phyloP scores from a whole-genome alignment of 2,113 vertebrate species.

The Campylomormyrus numenius region DNA sequence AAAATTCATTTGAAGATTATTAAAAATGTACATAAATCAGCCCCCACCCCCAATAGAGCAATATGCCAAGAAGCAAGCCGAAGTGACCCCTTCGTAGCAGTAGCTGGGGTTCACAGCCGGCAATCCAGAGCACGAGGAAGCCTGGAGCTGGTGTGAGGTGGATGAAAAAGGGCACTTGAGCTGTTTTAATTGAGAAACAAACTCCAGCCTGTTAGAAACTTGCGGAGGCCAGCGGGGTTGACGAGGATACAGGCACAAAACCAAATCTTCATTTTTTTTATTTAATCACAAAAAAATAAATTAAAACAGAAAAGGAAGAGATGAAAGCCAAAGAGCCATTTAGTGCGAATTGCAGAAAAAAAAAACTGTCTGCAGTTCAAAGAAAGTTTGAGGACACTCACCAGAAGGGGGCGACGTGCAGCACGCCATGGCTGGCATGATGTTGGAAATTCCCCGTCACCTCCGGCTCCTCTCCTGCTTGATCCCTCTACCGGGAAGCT shows the following conservation, averaged over 20 bases:
- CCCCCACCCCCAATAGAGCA: slow-evolving; percentile 69
- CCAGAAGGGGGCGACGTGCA: neutral
- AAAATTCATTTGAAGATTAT: neutral
- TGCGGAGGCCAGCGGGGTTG: neutral
- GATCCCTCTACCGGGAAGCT: neutral
- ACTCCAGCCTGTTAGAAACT: neutral
- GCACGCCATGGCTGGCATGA: neutral
- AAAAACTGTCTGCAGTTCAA: neutral
- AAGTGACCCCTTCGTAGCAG: slow-evolving; percentile 87
- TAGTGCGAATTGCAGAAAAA: neutral
- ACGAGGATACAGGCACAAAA: neutral
- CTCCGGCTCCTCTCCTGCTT: neutral
- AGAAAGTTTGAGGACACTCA: neutral
- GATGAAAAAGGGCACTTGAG: neutral
- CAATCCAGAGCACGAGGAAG: slow-evolving; percentile 79
- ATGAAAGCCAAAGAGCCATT: neutral
- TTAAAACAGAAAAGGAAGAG: neutral
- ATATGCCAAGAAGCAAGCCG: slow-evolving; percentile 82
- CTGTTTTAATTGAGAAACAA: neutral
- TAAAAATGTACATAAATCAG: neutral
- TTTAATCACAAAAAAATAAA: neutral
- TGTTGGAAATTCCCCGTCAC: neutral
- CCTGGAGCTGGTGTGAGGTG: slow-evolving; percentile 50
- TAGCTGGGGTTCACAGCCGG: slow-evolving; percentile 89
- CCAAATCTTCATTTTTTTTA: neutral